Evolutionary conservation across 2,888 invertebrate species (phyloP), one percentile per base, ranked within the genome.

Genomic region (Cheilosia soror): DNA sequence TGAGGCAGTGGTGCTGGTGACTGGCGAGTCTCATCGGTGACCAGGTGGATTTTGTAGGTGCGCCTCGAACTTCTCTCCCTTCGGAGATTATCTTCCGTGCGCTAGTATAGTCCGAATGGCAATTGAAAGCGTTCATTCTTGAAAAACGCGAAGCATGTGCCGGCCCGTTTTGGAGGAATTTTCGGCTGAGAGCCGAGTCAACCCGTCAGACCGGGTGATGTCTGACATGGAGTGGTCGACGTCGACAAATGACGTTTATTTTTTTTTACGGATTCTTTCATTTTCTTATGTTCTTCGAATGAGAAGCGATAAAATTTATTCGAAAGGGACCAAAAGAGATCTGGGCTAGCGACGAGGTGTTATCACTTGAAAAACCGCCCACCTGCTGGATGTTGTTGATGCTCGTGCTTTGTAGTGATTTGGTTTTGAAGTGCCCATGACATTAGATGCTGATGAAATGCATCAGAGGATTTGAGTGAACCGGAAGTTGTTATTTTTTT

Each of bases 21-120:
- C 6, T 9, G 33, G 33, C 11, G 37, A 37, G 37, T 11, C 20
- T 20, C n/a, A n/a, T n/a, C 44, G 66, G 62, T 78, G 78, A 73
- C 83, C 83, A 83, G 83, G 83, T 83, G 83, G 79, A 83, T 79
- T 83, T 79, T 79, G 68, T 73, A 83, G 83, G 83, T 83, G 83
- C 83, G 83, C 79, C 80, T 51, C 83, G 63, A 72, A 76, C 53
- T 80, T 57, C 58, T 57, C 65, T 66, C 65, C 72, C 40, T 65
- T 65, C 42, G 42, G 51, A 79, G 51, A 72, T 72, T 73, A 73
- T 79, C 63, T 78, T 65, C 49, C 57, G 37, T 11, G 20, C 51
- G 29, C 5, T 37, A 37, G 37, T 37, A 42, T 57, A 27, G 47
- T 33, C 73, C 13, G 7, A 47, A 29, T 72, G 42, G 57, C 31